phyloP scores from a whole-genome alignment of 1,140 invertebrate genomes.

The Bombyx mori region DNA sequence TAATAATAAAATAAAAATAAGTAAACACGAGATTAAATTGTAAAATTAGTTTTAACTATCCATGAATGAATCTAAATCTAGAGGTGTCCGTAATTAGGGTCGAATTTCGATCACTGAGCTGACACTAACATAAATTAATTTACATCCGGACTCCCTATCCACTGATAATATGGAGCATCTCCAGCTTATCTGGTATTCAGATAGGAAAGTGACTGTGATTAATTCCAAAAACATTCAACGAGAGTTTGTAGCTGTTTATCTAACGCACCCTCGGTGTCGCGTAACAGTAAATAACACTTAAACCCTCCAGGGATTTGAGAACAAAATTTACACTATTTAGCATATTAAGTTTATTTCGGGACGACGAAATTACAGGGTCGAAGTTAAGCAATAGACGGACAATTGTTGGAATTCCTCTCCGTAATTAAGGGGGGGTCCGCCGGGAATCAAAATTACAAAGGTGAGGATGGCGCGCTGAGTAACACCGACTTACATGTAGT shows the following conservation, averaged over 20 bases:
- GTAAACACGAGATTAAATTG: no score
- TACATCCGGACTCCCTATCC: no score
- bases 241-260: not conserved
- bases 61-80: no score
- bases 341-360: slow-evolving; percentile 2
- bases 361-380: slow-evolving; percentile 6
- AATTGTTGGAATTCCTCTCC: slow-evolving; percentile 18
- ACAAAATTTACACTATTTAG: slow-evolving; percentile 8
- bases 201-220: not conserved
- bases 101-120: no score
- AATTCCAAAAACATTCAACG: not conserved
- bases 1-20: no score
- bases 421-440: slow-evolving; percentile 36
- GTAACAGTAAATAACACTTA: slow-evolving; percentile 2
- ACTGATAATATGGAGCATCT: no score
- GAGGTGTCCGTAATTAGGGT: no score
- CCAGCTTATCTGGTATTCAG: no score
- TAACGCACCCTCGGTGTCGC: not conserved
- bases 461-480: slow-evolving; percentile 36
- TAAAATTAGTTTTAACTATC: no score
- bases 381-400: slow-evolving; percentile 23
- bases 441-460: slow-evolving; percentile 39
- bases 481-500: slow-evolving; percentile 22
- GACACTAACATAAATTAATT: no score
- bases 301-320: not conserved